Base-by-base conservation (phyloP, 2,888 invertebrate species). In the Strigamia crassipes region DNA sequence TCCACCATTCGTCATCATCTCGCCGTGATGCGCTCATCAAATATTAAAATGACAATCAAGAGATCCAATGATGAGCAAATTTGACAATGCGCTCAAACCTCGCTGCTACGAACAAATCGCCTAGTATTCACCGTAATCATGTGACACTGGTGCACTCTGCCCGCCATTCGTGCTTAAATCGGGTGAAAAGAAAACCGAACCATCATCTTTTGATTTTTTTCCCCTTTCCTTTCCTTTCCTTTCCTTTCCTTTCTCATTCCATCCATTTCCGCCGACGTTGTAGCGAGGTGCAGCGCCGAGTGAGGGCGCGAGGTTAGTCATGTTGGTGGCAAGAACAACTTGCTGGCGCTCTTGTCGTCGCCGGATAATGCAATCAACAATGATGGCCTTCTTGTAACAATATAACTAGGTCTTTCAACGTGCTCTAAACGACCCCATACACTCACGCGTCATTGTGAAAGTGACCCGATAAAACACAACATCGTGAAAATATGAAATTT, bases 1-100 rank as follows among this genome's bases (percentile, higher is more conserved):
- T 80, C 80, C 80, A 80, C 80, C 80, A 80, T 80, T 80, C 80
- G 80, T 80, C 80, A 80, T 80, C 80, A 80, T 80, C 80, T 73
- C 56, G 80, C 46, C 46, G 80, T 80, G 80, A 80, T 41, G 46
- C 46, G 31, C 51, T 80, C 80, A 80, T 80, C 46, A 31, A 80
- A 80, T 80, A 80, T 80, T 80, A 42, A 80, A 80, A 80, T 80
- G 51, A 80, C 80, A 80, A 80, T 80, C 80, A 80, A 51, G 51
- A n/a, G 51, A 31, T 41, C 42, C 31, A 51, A 51, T 51, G 46
- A 51, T 80, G 80, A 80, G 46, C 80, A 80, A 80, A 80, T 80
- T 80, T 80, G 80, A 80, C 80, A 80, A 80, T 80, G 80, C 80
- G 21, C 79, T 18, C 73, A 27, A 73, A 73, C 73, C 73, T 73